These are phyloP conservation scores for Gambusia holbrooki DNA, from an alignment of 2,113 vertebrate species.

Conservation along the genomic window DNA sequence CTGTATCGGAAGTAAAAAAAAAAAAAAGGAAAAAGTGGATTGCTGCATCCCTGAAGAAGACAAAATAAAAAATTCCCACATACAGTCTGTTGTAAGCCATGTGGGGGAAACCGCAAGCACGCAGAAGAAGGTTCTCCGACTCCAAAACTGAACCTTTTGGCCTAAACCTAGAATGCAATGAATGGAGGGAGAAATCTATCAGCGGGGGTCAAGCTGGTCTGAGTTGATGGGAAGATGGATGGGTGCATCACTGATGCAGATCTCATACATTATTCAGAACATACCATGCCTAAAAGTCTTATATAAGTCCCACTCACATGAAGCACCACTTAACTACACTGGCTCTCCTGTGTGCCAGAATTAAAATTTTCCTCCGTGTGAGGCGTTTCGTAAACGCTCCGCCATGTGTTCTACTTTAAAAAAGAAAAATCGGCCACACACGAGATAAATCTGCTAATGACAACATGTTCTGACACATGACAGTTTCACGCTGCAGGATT, in stretches of 20 bases:
- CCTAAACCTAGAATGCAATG: too few species aligned
- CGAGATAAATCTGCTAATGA: slow-evolving; percentile 56
- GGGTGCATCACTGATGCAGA: slow-evolving; percentile 5
- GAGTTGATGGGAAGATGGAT: not conserved
- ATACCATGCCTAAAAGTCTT: slow-evolving; percentile 15
- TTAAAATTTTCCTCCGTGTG: slow-evolving; percentile 28
- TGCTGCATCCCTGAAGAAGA: too few species aligned
- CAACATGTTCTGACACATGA: slow-evolving; percentile 56
- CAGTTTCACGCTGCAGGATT: slow-evolving; percentile 63
- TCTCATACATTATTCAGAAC: slow-evolving; percentile 21
- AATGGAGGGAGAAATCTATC: not conserved
- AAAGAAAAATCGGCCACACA: slow-evolving; percentile 4
- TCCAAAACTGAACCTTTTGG: too few species aligned
- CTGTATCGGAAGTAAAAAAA: too few species aligned
- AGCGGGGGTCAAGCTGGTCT: not conserved
- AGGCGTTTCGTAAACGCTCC: slow-evolving; percentile 34
- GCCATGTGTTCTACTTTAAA: slow-evolving; percentile 30
- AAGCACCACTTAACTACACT: slow-evolving; percentile 18
- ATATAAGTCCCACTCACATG: slow-evolving; percentile 35
- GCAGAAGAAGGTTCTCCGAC: too few species aligned
- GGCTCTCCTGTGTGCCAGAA: slow-evolving; percentile 22
- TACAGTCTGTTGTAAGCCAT: too few species aligned
- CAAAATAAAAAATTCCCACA: too few species aligned
- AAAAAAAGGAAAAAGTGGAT: too few species aligned
- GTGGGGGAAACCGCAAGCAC: too few species aligned